Evolutionary conservation across 2,797 vertebrate genomes (phyloP), one percentile per base, ranked within the genome.

Genomic region (Limosa lapponica): DNA sequence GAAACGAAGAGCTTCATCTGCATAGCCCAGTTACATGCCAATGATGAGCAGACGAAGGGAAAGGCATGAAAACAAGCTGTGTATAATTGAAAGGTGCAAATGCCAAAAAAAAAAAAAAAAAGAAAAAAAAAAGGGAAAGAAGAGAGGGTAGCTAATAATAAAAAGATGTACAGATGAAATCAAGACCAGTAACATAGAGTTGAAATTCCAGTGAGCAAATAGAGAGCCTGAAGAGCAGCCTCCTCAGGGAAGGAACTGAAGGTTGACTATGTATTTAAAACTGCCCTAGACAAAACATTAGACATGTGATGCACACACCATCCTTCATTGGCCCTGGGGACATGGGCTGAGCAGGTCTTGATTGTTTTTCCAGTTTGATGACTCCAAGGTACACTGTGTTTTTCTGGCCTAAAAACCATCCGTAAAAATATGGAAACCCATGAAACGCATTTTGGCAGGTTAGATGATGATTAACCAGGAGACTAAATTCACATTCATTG

Each of bases 351-450:
- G 77, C 59, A 87, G 70, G 34, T 82, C 64, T 87, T 80, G 73
- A 94, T 89, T 90, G 83, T 82, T 97, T 96, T 90, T 95, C 85
- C 90, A 94, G 59, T 89, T 93, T 91, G 88, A 89, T 80, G 80
- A 93, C 80, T 94, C 72, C 70, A 83, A 91, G 70, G 87, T 82
- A 95, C 70, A 89, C 46, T 30, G 25, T 87, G 73, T 91, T 97
- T 87, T 91, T 73, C 70, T 95, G 80, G 66, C 62, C 79, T 91
- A 73, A 93, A 93, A 96, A 67, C 16, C 62, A 89, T 59, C 51
- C 24, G 2, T 46, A 73, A 94, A 93, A 95, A 93, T 87, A 87
- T 43, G 83, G 91, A 94, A 95, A 93, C 36, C 52, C 44, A 57
- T 22, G 66, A 94, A 95, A 94, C 34, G 73, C 55, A 57, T 67